Evolutionary conservation across 2,888 invertebrate genomes (phyloP).

Genomic region (Caenorhabditis sp.): DNA sequence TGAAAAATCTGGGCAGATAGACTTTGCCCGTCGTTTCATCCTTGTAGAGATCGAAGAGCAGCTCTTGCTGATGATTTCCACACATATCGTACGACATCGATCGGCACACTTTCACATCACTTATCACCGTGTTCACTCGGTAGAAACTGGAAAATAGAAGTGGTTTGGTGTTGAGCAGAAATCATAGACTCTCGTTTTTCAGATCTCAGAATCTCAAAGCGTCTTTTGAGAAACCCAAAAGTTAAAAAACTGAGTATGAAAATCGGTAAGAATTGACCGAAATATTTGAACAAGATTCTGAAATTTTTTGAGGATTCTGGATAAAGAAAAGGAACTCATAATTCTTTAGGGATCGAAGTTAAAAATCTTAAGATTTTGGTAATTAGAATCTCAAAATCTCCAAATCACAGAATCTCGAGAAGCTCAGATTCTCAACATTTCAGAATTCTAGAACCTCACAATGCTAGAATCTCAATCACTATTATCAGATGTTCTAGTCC

Average conservation of each 20-base stretch:
- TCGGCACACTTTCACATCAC: constrained; percentile 59
- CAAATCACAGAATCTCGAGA: not conserved
- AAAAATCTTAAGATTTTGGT: not conserved
- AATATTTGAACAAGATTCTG: no score
- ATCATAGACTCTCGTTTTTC: no score
- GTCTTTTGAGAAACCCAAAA: no score
- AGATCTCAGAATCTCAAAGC: no score
- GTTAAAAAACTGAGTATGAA: no score
- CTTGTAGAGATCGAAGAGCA: constrained; percentile 76
- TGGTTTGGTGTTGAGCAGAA: no score
- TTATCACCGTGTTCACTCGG: constrained; percentile 70
- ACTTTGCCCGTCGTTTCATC: constrained; percentile 75
- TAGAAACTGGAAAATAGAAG: constrained; percentile 61
- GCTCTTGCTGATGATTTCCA: constrained; percentile 70
- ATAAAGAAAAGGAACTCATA: no score
- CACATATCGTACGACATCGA: constrained; percentile 67
- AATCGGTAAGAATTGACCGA: no score
- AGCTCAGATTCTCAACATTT: not conserved
- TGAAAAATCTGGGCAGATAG: constrained; percentile 75
- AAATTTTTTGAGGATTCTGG: no score
- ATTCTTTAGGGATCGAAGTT: not conserved
- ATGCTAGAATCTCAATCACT: not conserved
- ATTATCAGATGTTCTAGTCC: not conserved
- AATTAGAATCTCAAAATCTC: not conserved
- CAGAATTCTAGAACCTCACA: not conserved